Conservation (phyloP, 2,113 vertebrate genomes). For the Mola mola region DNA sequence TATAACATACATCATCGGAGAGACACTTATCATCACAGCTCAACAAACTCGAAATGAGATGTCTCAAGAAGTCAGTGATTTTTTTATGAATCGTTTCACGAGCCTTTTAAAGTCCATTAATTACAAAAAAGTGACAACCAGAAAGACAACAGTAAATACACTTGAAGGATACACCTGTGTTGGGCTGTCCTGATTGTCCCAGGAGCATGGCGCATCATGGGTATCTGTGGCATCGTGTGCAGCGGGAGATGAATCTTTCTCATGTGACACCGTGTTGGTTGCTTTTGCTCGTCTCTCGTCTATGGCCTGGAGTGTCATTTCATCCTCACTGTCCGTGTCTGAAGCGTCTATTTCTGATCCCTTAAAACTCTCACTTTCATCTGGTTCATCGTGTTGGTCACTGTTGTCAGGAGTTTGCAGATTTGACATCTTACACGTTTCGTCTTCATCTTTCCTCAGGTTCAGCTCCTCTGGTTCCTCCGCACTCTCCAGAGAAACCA, state of each 20-base stretch:
- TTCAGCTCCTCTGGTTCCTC: conserved; percentile 47
- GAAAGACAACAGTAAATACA: not conserved
- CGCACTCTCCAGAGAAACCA: conserved; percentile 66
- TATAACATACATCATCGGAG: too few species aligned
- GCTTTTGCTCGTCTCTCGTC: conserved; percentile 8
- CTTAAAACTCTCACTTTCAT: conserved; percentile 25
- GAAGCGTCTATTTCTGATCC: conserved; percentile 32
- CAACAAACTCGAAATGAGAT: too few species aligned
- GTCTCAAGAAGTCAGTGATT: too few species aligned
- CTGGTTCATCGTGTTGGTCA: not conserved
- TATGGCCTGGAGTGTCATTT: not conserved
- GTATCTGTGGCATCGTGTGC: not conserved
- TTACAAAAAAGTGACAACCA: not conserved
- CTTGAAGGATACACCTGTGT: conserved; percentile 87
- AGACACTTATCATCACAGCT: too few species aligned
- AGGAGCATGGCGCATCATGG: conserved; percentile 12
- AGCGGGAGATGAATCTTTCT: not conserved
- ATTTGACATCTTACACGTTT: not conserved
- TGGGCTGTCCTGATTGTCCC: conserved; percentile 14
- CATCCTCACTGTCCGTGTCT: conserved; percentile 29
- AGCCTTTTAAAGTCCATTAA: too few species aligned
- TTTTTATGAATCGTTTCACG: too few species aligned
- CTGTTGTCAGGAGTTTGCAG: not conserved
- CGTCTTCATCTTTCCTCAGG: conserved; percentile 12
- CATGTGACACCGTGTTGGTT: not conserved